Evolutionary conservation across 2,113 vertebrate species (phyloP).

Genomic region (Caranx melampygus): DNA sequence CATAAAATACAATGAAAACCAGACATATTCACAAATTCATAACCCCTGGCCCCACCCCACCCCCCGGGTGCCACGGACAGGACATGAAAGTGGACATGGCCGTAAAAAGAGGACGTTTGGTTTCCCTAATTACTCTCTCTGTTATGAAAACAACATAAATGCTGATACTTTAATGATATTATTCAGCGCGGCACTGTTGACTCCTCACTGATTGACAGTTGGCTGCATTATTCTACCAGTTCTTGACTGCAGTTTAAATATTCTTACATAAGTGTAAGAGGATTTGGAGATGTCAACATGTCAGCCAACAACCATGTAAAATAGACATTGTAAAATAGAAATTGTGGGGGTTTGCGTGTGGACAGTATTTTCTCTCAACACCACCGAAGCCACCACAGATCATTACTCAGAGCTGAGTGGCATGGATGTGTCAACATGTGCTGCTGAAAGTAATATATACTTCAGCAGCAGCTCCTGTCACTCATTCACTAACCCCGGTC

Average conservation of each 20-base stretch:
- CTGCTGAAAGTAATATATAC: slow-evolving; percentile 26
- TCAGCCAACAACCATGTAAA: not conserved
- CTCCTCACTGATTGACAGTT: not conserved
- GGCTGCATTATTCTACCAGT: not conserved
- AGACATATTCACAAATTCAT: no score
- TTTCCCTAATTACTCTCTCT: no score
- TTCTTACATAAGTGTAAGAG: not conserved
- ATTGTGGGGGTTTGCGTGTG: slow-evolving; percentile 2
- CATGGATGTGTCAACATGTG: slow-evolving; percentile 26
- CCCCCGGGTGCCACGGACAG: no score
- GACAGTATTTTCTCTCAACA: not conserved
- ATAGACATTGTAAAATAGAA: slow-evolving; percentile 19
- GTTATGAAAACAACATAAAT: no score
- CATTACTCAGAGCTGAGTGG: slow-evolving; percentile 41
- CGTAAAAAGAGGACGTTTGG: no score
- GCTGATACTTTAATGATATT: not conserved
- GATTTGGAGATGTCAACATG: not conserved
- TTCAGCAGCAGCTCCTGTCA: slow-evolving; percentile 47
- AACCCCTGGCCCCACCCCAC: no score
- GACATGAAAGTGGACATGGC: no score
- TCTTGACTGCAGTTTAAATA: not conserved
- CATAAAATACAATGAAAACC: no score
- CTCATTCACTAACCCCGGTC: slow-evolving; percentile 18
- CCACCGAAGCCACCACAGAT: slow-evolving; percentile 21
- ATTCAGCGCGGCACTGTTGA: not conserved